Evolutionary conservation across 1,140 invertebrate genomes (phyloP).

Genomic region (Eciton burchellii): DNA sequence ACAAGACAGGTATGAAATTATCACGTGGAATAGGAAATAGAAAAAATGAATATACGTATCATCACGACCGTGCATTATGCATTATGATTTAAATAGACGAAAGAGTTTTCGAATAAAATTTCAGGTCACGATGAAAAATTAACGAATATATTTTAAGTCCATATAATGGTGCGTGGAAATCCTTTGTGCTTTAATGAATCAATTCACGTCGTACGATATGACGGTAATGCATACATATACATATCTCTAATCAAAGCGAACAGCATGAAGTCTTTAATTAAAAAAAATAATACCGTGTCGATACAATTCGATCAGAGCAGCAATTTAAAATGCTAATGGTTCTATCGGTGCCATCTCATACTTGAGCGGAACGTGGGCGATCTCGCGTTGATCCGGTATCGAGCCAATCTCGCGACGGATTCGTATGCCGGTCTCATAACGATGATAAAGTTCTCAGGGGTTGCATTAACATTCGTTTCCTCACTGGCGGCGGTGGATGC

Average conservation of each 20-base stretch:
- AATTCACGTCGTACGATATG: slow-evolving; percentile 4
- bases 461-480: slow-evolving; percentile 60
- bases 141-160: slow-evolving; percentile 46
- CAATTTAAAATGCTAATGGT: neutral
- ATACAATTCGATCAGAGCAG: too few species aligned
- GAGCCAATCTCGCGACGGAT: slow-evolving; percentile 1
- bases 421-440: slow-evolving; percentile 52
- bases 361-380: neutral
- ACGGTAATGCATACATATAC: neutral
- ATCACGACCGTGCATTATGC: neutral
- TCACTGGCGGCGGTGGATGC: slow-evolving; percentile 61
- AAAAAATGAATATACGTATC: neutral
- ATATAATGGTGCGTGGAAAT: slow-evolving; percentile 40
- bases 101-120: slow-evolving; percentile 32
- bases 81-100: neutral
- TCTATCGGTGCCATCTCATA: neutral
- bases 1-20: neutral
- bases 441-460: slow-evolving; percentile 71
- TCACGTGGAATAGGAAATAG: neutral
- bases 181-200: slow-evolving; percentile 25
- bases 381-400: slow-evolving; percentile 30
- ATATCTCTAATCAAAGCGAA: neutral
- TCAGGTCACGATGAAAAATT: slow-evolving; percentile 32
- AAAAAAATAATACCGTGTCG: neutral
- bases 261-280: too few species aligned